Conservation (phyloP, 2,888 invertebrate genomes). For the Digitonthophagus gazella region DNA sequence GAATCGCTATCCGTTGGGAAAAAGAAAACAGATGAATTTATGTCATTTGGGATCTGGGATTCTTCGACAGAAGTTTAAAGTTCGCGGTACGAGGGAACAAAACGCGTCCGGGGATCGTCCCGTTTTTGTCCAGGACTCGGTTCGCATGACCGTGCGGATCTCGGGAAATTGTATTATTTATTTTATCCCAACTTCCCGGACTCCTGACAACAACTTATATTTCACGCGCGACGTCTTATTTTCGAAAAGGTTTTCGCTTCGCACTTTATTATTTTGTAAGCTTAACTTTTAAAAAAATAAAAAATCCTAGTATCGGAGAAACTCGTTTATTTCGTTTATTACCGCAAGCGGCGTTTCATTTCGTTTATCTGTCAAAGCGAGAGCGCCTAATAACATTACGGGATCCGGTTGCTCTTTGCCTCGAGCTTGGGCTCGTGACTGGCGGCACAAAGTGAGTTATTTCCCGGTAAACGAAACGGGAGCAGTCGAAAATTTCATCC, state of each 20-base stretch:
- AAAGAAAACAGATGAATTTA: constrained; percentile 11
- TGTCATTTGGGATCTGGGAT: constrained; percentile 15
- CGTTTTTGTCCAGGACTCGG: not conserved
- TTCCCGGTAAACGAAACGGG: constrained; percentile 11
- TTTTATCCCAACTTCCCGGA: not conserved
- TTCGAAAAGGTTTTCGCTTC: not conserved
- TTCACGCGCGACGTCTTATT: not conserved
- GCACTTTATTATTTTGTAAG: not conserved
- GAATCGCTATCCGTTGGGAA: not conserved
- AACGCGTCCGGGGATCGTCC: not conserved
- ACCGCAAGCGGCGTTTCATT: constrained; percentile 15
- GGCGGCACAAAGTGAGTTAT: constrained; percentile 13
- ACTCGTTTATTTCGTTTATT: constrained; percentile 15
- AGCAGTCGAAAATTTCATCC: constrained; percentile 4
- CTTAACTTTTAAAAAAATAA: not conserved
- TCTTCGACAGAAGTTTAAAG: constrained; percentile 18
- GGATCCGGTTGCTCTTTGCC: not conserved
- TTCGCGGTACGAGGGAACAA: not conserved
- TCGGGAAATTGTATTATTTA: not conserved
- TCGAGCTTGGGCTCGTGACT: not conserved
- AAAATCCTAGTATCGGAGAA: not conserved
- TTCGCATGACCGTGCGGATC: not conserved
- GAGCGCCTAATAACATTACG: constrained; percentile 14
- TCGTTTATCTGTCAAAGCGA: constrained; percentile 14
- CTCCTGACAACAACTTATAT: not conserved